Conservation (phyloP, 2,113 vertebrate genomes). For the Tenebrosternarchus preto region DNA sequence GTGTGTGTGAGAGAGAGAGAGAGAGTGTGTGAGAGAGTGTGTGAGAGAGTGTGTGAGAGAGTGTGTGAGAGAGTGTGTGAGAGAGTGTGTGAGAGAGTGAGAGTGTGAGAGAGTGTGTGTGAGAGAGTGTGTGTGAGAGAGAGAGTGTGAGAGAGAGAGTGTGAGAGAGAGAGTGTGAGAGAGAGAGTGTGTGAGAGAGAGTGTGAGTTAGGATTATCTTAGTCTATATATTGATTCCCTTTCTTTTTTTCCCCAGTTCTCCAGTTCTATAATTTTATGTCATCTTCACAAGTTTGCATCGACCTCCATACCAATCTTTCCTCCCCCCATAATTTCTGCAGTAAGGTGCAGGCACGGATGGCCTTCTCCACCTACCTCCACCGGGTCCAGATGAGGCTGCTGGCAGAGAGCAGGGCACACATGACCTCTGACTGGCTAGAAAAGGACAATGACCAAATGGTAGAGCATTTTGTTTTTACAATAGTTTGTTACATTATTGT, state of each 20-base stretch:
- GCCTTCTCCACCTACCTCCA: constrained; percentile 93
- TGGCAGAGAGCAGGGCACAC: constrained; percentile 75
- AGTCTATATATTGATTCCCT: background rate
- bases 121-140: too few relatives aligned
- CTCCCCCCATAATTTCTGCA: constrained; percentile 58
- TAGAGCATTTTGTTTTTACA: constrained; percentile 60
- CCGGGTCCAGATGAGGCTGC: constrained; percentile 86
- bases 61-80: too few relatives aligned
- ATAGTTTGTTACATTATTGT: background rate
- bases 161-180: too few relatives aligned
- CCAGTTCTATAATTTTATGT: background rate
- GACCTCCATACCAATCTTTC: background rate
- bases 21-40: too few relatives aligned
- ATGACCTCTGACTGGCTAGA: constrained; percentile 77
- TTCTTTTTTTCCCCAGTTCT: background rate
- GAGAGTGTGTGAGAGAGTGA: too few relatives aligned
- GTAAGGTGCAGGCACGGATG: constrained; percentile 93
- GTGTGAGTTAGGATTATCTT: too few relatives aligned
- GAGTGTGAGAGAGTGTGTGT: too few relatives aligned
- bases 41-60: too few relatives aligned
- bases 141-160: too few relatives aligned
- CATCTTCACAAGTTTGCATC: background rate
- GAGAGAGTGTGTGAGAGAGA: too few relatives aligned
- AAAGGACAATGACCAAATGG: constrained; percentile 92
- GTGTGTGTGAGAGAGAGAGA: too few relatives aligned